A percentile compares a stretch with the other conserved stretches of the same genome.
phyloP scores from a whole-genome alignment of 2,797 vertebrate species.

The Ataeniobius toweri region DNA sequence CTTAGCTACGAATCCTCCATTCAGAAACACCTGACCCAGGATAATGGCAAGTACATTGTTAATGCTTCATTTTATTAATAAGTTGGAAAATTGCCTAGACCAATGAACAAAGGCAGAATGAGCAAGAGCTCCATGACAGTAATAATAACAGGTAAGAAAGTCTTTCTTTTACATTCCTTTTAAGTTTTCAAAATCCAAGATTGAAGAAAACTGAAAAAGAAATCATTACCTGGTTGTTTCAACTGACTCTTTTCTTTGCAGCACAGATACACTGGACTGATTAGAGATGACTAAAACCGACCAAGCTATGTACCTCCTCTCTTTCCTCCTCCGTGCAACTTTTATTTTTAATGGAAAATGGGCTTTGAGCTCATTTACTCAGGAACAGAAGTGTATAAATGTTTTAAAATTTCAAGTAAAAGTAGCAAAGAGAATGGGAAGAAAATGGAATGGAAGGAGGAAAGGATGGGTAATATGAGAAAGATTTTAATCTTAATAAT shows the following conservation, averaged over 20 bases:
- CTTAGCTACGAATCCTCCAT: conserved; percentile 68
- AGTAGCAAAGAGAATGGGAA: conserved; percentile 63
- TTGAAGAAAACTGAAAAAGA: conserved; percentile 74
- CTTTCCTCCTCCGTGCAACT: conserved; percentile 77
- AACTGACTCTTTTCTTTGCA: conserved; percentile 77
- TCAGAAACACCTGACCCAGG: conserved; percentile 70
- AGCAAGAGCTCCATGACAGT: conserved; percentile 69
- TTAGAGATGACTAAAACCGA: conserved; percentile 82
- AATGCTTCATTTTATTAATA: conserved; percentile 81
- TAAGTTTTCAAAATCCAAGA: conserved; percentile 77
- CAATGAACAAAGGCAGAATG: conserved; percentile 74
- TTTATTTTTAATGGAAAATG: conserved; percentile 88
- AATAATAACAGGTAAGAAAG: conserved; percentile 79
- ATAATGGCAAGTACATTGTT: conserved; percentile 78
- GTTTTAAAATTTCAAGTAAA: conserved; percentile 83
- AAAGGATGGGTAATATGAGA: conserved; percentile 81
- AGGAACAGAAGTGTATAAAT: conserved; percentile 86
- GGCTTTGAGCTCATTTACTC: conserved; percentile 83
- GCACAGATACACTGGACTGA: conserved; percentile 77
- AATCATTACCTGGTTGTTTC: conserved; percentile 80
- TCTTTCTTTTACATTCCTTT: conserved; percentile 78
- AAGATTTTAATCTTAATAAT: conserved; percentile 91
- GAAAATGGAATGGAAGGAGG: conserved; percentile 81
- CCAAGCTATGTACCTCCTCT: conserved; percentile 55
- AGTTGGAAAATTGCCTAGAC: conserved; percentile 79